Evolutionary conservation across 1,140 invertebrate genomes (phyloP).

Genomic region (Hycleus cichorii): DNA sequence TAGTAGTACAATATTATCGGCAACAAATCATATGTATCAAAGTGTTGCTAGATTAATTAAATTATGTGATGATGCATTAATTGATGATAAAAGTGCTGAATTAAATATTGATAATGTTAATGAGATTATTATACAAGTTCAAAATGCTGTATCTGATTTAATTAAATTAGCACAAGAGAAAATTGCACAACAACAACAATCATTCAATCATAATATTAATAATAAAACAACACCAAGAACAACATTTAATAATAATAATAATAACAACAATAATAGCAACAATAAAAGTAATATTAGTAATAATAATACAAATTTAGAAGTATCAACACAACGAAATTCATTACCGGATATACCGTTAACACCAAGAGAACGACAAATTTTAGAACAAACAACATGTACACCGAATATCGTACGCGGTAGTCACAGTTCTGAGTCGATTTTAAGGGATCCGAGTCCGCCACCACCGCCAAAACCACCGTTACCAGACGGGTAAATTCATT

Average conservation of each 20-base stretch:
- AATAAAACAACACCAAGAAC: constrained; percentile 39
- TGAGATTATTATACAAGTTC: constrained; percentile 68
- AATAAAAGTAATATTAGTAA: no score
- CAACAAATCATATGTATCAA: constrained; percentile 79
- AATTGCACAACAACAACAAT: constrained; percentile 48
- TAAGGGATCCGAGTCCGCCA: constrained; percentile 42
- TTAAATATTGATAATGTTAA: constrained; percentile 66
- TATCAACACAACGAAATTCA: constrained; percentile 53
- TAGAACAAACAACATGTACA: constrained; percentile 52
- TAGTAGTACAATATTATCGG: constrained; percentile 52
- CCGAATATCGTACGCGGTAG: constrained; percentile 52
- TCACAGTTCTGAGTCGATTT: constrained; percentile 65
- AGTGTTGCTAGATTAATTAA: constrained; percentile 79
- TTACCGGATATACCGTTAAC: constrained; percentile 77
- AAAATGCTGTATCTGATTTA: constrained; percentile 64
- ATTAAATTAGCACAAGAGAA: constrained; percentile 59
- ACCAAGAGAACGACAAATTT: constrained; percentile 62
- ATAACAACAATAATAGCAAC: no score
- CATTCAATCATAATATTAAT: constrained; percentile 26
- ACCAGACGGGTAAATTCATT: constrained; percentile 56
- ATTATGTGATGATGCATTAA: constrained; percentile 80
- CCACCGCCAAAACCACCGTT: constrained; percentile 84
- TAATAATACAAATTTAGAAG: constrained; percentile 29
- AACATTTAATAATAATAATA: constrained; percentile 21
- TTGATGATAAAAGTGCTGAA: constrained; percentile 58